Evolutionary conservation across 2,888 invertebrate genomes (phyloP).

Genomic region (Patella depressa): DNA sequence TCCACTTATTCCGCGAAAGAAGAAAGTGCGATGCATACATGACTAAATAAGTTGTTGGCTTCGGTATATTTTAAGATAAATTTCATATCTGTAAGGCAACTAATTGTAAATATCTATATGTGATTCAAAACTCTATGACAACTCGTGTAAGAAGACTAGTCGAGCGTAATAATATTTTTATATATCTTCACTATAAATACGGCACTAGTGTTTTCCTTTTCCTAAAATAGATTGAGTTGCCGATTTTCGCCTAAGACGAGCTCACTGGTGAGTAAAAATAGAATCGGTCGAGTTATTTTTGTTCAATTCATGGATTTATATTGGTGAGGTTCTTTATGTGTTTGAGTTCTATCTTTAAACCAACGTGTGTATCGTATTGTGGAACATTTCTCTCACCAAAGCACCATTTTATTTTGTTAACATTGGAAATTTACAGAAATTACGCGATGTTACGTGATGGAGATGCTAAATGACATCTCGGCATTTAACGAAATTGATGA

Average conservation of each 20-base stretch:
- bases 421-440: too few relatives aligned
- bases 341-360: conserved; percentile 33
- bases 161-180: background rate
- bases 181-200: conserved; percentile 24
- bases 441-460: too few relatives aligned
- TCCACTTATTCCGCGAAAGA: conserved; percentile 29
- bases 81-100: background rate
- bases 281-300: conserved; percentile 56
- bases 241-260: conserved; percentile 48
- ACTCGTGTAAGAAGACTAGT: background rate
- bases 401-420: too few relatives aligned
- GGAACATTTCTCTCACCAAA: too few relatives aligned
- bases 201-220: conserved; percentile 46
- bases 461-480: too few relatives aligned
- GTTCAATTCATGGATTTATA: conserved; percentile 52
- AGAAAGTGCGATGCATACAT: conserved; percentile 14
- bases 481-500: too few relatives aligned
- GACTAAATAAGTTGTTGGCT: background rate
- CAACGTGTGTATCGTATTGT: background rate
- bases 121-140: background rate
- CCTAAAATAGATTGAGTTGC: conserved; percentile 55
- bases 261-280: conserved; percentile 60
- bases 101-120: too few relatives aligned
- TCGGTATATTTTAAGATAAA: background rate
- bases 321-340: conserved; percentile 44